Evolutionary conservation across 2,888 invertebrate genomes (phyloP).

Genomic region (Nematopogon swammerdamellus): DNA sequence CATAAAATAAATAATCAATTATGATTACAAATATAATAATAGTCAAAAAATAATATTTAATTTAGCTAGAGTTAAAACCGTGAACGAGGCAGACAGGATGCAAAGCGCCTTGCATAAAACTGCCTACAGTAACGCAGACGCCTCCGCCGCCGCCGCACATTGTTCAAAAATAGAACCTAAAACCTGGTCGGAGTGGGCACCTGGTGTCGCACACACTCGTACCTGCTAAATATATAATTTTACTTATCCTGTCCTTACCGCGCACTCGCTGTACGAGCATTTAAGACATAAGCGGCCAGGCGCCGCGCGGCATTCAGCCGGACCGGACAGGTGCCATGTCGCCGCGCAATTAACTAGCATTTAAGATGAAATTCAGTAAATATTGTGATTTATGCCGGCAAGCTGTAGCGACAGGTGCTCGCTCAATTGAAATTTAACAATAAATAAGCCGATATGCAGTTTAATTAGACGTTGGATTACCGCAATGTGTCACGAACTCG

Average conservation of each 20-base stretch:
- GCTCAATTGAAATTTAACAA: background rate
- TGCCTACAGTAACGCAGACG: background rate
- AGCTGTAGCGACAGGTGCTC: background rate
- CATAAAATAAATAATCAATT: no score
- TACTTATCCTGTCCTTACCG: background rate
- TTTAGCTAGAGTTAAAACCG: no score
- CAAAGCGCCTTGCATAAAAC: background rate
- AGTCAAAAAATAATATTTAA: no score
- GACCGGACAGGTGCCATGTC: background rate
- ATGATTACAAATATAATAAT: no score
- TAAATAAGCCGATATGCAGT: no score
- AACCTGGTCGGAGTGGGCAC: background rate
- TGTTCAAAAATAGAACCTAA: background rate
- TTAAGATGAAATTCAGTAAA: background rate
- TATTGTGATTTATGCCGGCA: background rate
- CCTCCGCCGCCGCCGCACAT: no score
- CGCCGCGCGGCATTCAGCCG: no score
- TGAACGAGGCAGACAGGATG: no score
- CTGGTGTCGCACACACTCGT: background rate
- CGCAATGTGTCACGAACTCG: no score
- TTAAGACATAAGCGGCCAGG: background rate
- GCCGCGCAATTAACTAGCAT: background rate
- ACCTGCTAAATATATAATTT: background rate
- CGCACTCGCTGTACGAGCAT: background rate
- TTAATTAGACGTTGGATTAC: no score